Evolutionary conservation across 2,888 invertebrate genomes (phyloP).

Genomic region (Idaea dimidiata): DNA sequence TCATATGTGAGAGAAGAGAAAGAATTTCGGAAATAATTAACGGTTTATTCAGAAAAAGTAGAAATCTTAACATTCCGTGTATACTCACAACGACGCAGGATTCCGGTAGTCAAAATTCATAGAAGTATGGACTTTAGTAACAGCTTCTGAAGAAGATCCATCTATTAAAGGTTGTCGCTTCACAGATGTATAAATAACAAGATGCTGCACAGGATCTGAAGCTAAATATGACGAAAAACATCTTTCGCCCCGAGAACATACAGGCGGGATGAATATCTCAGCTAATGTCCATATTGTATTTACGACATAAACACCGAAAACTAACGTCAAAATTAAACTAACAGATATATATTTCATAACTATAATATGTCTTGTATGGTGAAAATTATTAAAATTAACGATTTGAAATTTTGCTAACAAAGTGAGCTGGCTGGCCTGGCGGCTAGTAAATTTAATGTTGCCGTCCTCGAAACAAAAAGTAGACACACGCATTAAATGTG

Average conservation of each 20-base stretch:
- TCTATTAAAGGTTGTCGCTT: constrained; percentile 78
- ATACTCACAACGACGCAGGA: constrained; percentile 60
- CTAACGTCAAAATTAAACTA: constrained; percentile 81
- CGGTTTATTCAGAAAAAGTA: constrained; percentile 4
- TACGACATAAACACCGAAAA: constrained; percentile 85
- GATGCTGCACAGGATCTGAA: constrained; percentile 84
- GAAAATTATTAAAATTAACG: not conserved
- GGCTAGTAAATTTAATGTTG: not conserved
- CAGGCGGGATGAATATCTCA: constrained; percentile 85
- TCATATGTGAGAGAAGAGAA: constrained; percentile 11
- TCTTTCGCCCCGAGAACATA: constrained; percentile 82
- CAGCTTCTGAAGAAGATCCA: constrained; percentile 62
- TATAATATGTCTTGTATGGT: constrained; percentile 7
- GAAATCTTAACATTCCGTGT: not conserved
- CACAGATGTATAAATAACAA: constrained; percentile 85
- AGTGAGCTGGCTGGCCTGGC: not conserved
- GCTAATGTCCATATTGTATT: constrained; percentile 89
- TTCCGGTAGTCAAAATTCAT: constrained; percentile 84
- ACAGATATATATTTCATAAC: constrained; percentile 80
- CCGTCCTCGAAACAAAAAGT: not conserved
- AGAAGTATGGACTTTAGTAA: constrained; percentile 81
- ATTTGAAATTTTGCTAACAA: not conserved
- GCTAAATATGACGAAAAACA: constrained; percentile 87
- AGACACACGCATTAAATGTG: not conserved
- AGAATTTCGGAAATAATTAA: constrained; percentile 7